phyloP scores from a whole-genome alignment of 1,140 invertebrate species.

The Chionoecetes opilio region DNA sequence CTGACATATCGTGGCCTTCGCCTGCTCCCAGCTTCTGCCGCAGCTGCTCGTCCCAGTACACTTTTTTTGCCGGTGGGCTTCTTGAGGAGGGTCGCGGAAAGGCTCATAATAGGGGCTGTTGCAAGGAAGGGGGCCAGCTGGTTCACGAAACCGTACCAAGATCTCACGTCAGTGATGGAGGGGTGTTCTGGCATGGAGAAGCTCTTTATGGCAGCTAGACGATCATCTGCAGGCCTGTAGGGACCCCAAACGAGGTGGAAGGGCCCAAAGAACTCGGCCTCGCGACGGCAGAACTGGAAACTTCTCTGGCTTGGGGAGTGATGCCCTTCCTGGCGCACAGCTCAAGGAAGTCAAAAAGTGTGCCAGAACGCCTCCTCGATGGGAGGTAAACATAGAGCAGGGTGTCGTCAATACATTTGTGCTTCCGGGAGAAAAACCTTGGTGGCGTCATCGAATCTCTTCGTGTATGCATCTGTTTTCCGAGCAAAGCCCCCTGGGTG shows the following conservation, averaged over 20 bases:
- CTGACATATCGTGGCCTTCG: no score
- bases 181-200: not conserved
- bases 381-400: not conserved
- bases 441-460: not conserved
- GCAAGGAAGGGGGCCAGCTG: no score
- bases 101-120: no score
- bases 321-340: constrained; percentile 27
- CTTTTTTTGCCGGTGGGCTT: no score
- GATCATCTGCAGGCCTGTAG: constrained; percentile 19
- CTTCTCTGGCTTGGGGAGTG: not conserved
- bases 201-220: not conserved
- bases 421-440: not conserved
- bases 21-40: no score
- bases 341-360: not conserved
- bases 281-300: constrained; percentile 3
- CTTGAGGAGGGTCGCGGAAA: no score
- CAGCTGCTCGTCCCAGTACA: no score
- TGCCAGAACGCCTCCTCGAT: not conserved
- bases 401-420: constrained; percentile 16
- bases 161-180: no score
- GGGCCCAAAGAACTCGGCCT: constrained; percentile 21
- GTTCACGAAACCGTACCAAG: no score
- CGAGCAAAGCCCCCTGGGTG: not conserved
- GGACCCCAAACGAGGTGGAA: not conserved
- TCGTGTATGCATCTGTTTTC: not conserved